Percentiles rank a stretch among this genome's conserved stretches.
phyloP scores from a whole-genome alignment of 2,113 vertebrate genomes.

The Natator depressus region DNA sequence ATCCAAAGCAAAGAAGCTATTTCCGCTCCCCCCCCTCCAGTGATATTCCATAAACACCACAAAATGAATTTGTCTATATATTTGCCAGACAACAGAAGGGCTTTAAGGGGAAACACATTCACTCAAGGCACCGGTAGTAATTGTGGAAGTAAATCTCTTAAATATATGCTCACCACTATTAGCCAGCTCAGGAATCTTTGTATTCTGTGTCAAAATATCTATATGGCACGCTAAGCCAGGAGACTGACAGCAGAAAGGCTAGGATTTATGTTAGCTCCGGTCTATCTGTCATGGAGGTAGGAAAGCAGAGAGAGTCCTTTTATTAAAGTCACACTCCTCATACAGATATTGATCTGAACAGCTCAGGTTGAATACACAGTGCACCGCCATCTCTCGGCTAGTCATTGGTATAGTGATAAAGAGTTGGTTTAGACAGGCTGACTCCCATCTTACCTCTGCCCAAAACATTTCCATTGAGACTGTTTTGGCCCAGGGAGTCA shows the following conservation, averaged over 20 bases:
- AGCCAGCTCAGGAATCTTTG: slow-evolving; percentile 58
- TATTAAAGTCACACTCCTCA: slow-evolving; percentile 69
- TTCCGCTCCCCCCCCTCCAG: neutral
- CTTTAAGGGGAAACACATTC: slow-evolving; percentile 16
- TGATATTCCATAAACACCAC: slow-evolving; percentile 37
- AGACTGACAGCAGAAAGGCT: slow-evolving; percentile 69
- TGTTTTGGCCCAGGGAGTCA: neutral
- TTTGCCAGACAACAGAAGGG: slow-evolving; percentile 20
- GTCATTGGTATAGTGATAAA: neutral
- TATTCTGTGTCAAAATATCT: slow-evolving; percentile 64
- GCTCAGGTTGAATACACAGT: slow-evolving; percentile 47
- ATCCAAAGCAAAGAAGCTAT: neutral
- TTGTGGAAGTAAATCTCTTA: slow-evolving; percentile 57
- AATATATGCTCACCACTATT: slow-evolving; percentile 53
- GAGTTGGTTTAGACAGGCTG: neutral
- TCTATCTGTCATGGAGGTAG: slow-evolving; percentile 74
- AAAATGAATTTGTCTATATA: slow-evolving; percentile 21
- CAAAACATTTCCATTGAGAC: neutral
- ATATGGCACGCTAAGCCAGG: slow-evolving; percentile 50
- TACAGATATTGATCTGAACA: slow-evolving; percentile 73
- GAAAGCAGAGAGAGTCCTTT: slow-evolving; percentile 60
- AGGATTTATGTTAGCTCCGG: slow-evolving; percentile 69
- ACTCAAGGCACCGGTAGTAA: slow-evolving; percentile 28
- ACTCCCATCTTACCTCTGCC: neutral
- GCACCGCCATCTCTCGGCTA: slow-evolving; percentile 11